phyloP scores from a whole-genome alignment of 2,797 vertebrate species.

The Basileuterus tristriatus region DNA sequence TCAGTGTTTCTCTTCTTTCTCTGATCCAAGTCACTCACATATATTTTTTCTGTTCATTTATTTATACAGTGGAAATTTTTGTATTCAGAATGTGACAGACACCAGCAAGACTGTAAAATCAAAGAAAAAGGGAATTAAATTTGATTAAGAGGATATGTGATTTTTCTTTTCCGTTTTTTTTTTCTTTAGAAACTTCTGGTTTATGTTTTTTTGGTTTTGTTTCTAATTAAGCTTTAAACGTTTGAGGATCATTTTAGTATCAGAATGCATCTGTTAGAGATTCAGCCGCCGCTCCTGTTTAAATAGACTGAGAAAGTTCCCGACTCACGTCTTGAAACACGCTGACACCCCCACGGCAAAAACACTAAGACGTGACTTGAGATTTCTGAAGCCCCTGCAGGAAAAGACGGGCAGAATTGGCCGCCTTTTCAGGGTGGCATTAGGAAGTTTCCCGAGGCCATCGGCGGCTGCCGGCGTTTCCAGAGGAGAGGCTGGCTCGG shows the following conservation, averaged over 20 bases:
- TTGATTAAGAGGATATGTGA: not conserved
- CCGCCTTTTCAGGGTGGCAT: not conserved
- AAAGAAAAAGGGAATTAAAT: not conserved
- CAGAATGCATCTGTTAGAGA: not conserved
- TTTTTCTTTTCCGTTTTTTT: not conserved
- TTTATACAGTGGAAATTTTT: constrained; percentile 1
- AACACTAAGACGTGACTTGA: not conserved
- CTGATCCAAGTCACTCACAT: not conserved
- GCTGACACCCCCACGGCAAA: not conserved
- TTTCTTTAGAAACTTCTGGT: not conserved
- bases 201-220: not conserved
- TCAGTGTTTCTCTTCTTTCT: not conserved
- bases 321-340: not conserved
- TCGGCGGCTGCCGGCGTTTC: not conserved
- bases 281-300: not conserved
- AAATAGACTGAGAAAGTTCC: not conserved
- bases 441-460: not conserved
- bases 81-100: not conserved
- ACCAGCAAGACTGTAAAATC: not conserved
- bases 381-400: not conserved
- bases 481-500: not conserved
- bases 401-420: not conserved
- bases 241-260: not conserved
- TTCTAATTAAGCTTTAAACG: constrained; percentile 2
- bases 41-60: not conserved